Base-by-base conservation (phyloP, 2,113 vertebrate genomes). In the Irena cyanogastra region DNA sequence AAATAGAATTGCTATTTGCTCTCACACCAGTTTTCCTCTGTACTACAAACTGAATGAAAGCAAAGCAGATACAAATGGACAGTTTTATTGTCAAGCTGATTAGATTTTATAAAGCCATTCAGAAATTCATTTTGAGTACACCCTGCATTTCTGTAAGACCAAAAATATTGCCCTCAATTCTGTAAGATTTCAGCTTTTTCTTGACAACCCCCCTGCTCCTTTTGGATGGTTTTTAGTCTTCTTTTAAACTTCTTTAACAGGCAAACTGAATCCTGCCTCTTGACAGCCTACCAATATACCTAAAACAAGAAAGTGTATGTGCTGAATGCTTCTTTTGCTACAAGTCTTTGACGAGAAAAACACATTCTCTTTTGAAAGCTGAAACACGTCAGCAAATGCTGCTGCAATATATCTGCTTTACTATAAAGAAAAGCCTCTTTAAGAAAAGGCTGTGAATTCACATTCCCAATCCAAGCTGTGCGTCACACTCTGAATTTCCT, bases 271-370 rank as follows among this genome's bases (percentile, higher is more conserved):
- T 80, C 30, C 54, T 80, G 59, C 56, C 42, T 77, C 79, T 74
- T 83, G 82, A 91, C 35, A 88, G 79, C 35, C 66, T n/a, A 76
- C 41, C 39, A 76, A 52, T 28, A 65, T 35, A 91, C 54, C 63
- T 91, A 80, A 90, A 93, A 24, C 87, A 87, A 89, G 75, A 83
- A 91, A 72, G 66, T 42, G 7, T 42, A 39, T 27, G 35, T 63
- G 87, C 37, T 90, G 71, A 77, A 69, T 42, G 54, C 49, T 91
- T 93, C 59, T 83, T 87, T 47, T 71, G 63, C 87, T 64, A 49
- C 41, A 65, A 88, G 45, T 16, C 45, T 94, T 93, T 95, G 59
- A 94, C 7, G 30, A 91, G 70, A 85, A 80, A 94, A 95, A 54
- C 66, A 60, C 44, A 17, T 79, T 87, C 13, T 72, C 59, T 70